Conservation (phyloP, 2,113 vertebrate species). For the Centrocercus urophasianus region DNA sequence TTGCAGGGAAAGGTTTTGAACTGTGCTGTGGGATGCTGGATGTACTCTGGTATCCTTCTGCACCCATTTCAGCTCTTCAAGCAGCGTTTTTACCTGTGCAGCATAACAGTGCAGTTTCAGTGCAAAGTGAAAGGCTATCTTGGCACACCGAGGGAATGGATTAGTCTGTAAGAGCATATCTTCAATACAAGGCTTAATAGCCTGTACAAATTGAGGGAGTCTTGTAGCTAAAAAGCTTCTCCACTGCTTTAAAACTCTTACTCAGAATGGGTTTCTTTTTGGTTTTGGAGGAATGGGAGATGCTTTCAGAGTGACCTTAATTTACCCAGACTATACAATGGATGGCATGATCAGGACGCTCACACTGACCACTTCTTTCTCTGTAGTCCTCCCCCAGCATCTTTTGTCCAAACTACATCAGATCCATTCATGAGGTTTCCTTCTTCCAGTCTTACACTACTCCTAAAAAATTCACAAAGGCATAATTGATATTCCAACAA, state of each 20-base stretch:
- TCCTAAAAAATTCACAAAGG: slow-evolving; percentile 80
- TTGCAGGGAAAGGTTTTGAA: neutral
- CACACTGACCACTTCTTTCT: slow-evolving; percentile 58
- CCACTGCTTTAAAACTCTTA: neutral
- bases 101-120: neutral
- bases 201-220: neutral
- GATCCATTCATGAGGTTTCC: slow-evolving; percentile 72
- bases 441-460: slow-evolving; percentile 71
- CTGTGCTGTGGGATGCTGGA: neutral
- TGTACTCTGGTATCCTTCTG: neutral
- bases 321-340: slow-evolving; percentile 32
- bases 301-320: slow-evolving; percentile 60
- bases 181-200: neutral
- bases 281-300: neutral
- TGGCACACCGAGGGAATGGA: neutral
- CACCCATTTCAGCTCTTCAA: neutral
- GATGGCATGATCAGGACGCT: slow-evolving; percentile 13
- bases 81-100: neutral
- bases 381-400: slow-evolving; percentile 51
- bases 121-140: rapidly evolving
- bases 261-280: neutral
- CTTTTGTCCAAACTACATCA: slow-evolving; percentile 78
- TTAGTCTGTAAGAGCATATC: neutral
- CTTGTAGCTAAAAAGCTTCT: neutral
- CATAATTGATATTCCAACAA: slow-evolving; percentile 75